Base-by-base conservation (phyloP, 2,113 vertebrate species). In the Otolemur garnettii region DNA sequence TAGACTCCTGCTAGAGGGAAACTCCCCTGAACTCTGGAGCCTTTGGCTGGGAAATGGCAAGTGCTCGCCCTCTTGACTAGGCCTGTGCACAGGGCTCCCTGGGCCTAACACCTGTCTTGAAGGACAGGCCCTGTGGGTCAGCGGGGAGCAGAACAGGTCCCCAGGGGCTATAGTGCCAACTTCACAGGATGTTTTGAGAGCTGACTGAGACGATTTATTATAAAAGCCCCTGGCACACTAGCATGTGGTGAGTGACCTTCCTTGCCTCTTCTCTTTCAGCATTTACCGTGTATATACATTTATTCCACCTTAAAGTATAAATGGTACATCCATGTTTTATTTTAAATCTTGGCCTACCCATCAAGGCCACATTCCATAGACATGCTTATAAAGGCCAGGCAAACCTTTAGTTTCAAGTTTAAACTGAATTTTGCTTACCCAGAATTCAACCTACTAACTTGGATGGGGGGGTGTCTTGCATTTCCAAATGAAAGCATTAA, bases 401-500 rank as follows among this genome's bases (percentile, higher is more conserved):
- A 91, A 82, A 72, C 50, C 53, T 93, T 9, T 80, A 84, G 42
- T 77, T 84, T 95, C 19, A 55, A 11, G 26, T 50, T 90, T 94
- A 83, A 91, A 53, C 30, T 75, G 62, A 64, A 28, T 64, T 64
- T 64, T 28, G 22, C 77, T 72, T 77, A 21, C 15, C n/a, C 59
- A 77, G 83, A 82, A 86, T 81, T 62, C 62, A 79, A 1, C 53
- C 19, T 68, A 24, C 45, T 55, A 90, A 42, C 55, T 87, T 89
- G 28, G 0, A 22, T 38, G 13, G 1, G 3, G 11, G 26, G 24
- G 62, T 4, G 4, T 18, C 85, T 35, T 2, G 24, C 85, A 35
- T 78, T 78, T 85, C 88, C 83, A 68, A 72, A 79, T 42, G 2
- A 81, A 96, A 90, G 7, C 64, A 53, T 82, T 83, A 35, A 92